phyloP scores from a whole-genome alignment of 2,113 vertebrate species.

The Callospermophilus lateralis region DNA sequence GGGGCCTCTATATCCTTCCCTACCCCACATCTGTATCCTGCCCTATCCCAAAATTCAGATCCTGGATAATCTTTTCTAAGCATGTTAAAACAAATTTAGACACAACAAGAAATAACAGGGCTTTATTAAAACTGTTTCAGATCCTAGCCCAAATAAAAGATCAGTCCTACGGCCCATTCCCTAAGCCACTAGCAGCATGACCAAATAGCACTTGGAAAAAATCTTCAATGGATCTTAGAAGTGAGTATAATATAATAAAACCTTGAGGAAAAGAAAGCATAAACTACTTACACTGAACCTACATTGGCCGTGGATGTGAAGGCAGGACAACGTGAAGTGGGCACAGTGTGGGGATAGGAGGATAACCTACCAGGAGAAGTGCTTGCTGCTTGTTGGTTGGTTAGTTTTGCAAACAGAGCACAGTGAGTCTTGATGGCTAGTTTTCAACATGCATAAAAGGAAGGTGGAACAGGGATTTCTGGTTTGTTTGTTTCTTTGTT shows the following conservation, averaged over 20 bases:
- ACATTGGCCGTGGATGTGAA: background rate
- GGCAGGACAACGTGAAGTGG: background rate
- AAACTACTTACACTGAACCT: background rate
- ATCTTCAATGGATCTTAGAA: background rate
- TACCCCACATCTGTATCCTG: slow-evolving; percentile 94
- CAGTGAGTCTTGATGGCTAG: background rate
- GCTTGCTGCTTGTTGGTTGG: background rate
- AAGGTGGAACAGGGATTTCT: background rate
- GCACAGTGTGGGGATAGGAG: background rate
- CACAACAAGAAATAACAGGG: background rate
- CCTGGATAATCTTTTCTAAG: slow-evolving; percentile 95
- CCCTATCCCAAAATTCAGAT: slow-evolving; percentile 95
- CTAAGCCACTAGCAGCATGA: background rate
- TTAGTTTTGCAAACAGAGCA: background rate
- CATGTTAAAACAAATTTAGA: background rate
- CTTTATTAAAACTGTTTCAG: background rate
- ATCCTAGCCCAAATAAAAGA: background rate
- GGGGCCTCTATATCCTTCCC: slow-evolving; percentile 84
- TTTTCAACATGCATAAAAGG: background rate
- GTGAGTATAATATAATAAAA: background rate
- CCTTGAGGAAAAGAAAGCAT: background rate
- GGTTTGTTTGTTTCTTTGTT: background rate
- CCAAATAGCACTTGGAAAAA: background rate
- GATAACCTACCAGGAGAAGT: background rate
- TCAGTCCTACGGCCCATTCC: background rate